These are phyloP conservation scores for Papilio xuthus DNA, from an alignment of 1,140 invertebrate species.

Conservation along the genomic window DNA sequence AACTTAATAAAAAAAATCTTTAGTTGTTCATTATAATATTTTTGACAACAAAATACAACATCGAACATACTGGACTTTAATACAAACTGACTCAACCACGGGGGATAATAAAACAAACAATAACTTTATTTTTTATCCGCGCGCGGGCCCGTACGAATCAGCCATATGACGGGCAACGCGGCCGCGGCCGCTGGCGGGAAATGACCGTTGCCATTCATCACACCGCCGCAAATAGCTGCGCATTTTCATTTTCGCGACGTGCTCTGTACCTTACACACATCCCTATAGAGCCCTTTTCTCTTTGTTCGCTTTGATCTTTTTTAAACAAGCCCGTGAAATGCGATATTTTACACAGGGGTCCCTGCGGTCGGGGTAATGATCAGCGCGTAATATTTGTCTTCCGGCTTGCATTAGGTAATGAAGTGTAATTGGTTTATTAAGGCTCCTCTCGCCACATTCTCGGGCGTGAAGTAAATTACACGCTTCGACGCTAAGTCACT, in stretches of 20 bases:
- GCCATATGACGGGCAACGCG: constrained; percentile 67
- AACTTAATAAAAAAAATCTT: background rate
- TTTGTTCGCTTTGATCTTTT: constrained; percentile 52
- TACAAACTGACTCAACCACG: background rate
- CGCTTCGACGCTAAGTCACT: constrained; percentile 55
- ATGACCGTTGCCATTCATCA: constrained; percentile 71
- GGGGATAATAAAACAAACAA: constrained; percentile 59
- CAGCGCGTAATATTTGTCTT: constrained; percentile 73
- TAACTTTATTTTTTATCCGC: constrained; percentile 48
- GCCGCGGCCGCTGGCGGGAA: constrained; percentile 58
- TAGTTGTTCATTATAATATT: background rate
- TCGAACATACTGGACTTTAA: constrained; percentile 1
- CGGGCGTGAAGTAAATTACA: constrained; percentile 71
- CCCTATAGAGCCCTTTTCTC: constrained; percentile 60
- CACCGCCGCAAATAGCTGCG: constrained; percentile 55
- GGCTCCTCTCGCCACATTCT: constrained; percentile 51
- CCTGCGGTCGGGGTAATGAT: constrained; percentile 70
- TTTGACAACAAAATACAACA: background rate
- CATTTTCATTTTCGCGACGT: constrained; percentile 60
- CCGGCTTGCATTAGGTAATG: constrained; percentile 75
- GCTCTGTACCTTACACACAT: constrained; percentile 48
- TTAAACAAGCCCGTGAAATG: constrained; percentile 62
- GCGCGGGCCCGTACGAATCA: constrained; percentile 51
- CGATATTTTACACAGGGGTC: constrained; percentile 68
- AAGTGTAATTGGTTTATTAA: constrained; percentile 76